These are phyloP conservation scores for Drosophila nr. perissopoda DNA, from an alignment of 2,888 invertebrate species.

Conservation along the genomic window DNA sequence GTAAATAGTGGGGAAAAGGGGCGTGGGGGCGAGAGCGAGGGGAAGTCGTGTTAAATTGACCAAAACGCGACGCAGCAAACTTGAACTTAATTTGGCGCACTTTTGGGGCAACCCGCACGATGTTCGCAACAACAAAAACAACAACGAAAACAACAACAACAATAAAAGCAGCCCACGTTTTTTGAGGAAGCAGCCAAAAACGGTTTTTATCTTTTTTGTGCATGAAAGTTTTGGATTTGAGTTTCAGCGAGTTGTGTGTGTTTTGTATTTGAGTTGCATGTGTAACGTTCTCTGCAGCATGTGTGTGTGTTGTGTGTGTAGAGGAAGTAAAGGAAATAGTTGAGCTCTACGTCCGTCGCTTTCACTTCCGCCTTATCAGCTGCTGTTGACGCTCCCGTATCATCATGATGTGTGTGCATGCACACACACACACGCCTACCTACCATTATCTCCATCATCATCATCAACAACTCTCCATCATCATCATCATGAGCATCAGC, in stretches of 20 bases:
- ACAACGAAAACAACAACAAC: conserved; percentile 1
- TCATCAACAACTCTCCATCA: conserved; percentile 12
- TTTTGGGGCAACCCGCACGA: conserved; percentile 51
- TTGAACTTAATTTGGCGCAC: conserved; percentile 64
- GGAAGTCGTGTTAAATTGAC: conserved; percentile 67
- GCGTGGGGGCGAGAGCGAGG: neutral
- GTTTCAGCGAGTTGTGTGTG: conserved; percentile 3
- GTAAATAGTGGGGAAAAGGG: neutral
- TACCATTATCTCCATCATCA: conserved; percentile 15
- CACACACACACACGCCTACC: conserved; percentile 35
- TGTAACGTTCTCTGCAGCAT: conserved; percentile 6
- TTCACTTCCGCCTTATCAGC: conserved; percentile 78
- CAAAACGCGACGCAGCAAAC: conserved; percentile 68
- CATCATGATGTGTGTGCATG: conserved; percentile 29
- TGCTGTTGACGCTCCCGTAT: conserved; percentile 48
- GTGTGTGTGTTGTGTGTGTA: conserved; percentile 18
- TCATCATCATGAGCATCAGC: conserved; percentile 20
- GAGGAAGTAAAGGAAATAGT: conserved; percentile 60
- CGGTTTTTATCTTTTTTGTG: conserved; percentile 11
- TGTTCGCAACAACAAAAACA: conserved; percentile 5
- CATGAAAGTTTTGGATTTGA: conserved; percentile 14
- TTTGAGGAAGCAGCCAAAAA: conserved; percentile 46
- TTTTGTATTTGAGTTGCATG: conserved; percentile 16
- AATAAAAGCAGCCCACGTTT: neutral
- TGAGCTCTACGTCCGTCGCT: conserved; percentile 67